Conservation (phyloP, 2,797 vertebrate genomes). For the Cetoscarus ocellatus region DNA sequence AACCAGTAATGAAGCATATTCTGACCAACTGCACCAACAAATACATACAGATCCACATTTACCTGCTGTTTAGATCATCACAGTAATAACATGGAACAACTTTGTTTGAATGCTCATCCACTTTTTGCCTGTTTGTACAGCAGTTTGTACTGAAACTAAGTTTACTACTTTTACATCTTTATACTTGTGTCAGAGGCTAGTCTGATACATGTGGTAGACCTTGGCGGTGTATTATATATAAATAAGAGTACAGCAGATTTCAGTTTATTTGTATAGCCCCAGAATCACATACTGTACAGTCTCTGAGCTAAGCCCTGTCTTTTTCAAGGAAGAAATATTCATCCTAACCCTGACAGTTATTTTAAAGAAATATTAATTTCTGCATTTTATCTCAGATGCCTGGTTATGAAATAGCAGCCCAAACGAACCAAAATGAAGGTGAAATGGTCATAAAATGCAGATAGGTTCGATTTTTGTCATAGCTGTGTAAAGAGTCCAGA, state of each 20-base stretch:
- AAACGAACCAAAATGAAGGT: no score
- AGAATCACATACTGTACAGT: constrained; percentile 34
- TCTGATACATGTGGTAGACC: constrained; percentile 63
- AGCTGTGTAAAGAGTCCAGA: constrained; percentile 11
- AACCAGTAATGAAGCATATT: constrained; percentile 34
- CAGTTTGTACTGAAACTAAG: constrained; percentile 80
- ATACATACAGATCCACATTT: constrained; percentile 38
- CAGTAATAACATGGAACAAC: constrained; percentile 40
- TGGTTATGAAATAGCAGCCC: neutral
- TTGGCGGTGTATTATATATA: constrained; percentile 74
- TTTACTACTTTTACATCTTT: constrained; percentile 86
- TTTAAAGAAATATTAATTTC: neutral
- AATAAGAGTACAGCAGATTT: constrained; percentile 64
- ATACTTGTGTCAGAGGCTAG: constrained; percentile 74
- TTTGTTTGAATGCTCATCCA: constrained; percentile 66
- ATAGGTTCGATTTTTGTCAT: neutral
- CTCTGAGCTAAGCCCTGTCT: constrained; percentile 1
- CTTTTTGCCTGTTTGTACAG: constrained; percentile 81
- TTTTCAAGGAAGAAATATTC: constrained; percentile 35
- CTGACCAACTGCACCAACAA: constrained; percentile 19
- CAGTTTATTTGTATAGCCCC: constrained; percentile 63
- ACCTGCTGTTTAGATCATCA: constrained; percentile 51
- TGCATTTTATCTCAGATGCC: neutral
- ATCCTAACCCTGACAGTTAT: constrained; percentile 6
- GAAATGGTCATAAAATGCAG: neutral